Evolutionary conservation across 2,113 vertebrate genomes (phyloP).

Genomic region (Anarhynchus alexandrinus): DNA sequence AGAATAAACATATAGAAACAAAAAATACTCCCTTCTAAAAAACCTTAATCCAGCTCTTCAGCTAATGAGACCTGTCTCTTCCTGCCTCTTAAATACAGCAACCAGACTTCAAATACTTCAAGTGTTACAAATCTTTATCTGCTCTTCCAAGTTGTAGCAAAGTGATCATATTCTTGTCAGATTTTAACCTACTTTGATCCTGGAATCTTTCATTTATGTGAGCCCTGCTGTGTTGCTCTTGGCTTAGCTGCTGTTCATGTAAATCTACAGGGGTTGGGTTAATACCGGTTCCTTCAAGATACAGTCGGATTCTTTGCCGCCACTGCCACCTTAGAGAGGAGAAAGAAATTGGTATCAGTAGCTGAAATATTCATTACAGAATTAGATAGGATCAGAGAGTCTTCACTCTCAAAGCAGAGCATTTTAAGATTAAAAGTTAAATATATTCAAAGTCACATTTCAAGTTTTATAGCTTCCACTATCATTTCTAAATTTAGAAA

Average conservation of each 20-base stretch:
- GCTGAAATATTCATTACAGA: neutral
- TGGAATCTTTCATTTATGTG: constrained; percentile 79
- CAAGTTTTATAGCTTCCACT: neutral
- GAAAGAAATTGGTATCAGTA: neutral
- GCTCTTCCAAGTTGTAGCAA: neutral
- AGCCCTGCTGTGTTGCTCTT: constrained; percentile 90
- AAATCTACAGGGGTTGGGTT: constrained; percentile 91
- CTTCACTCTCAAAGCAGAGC: neutral
- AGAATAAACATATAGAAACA: neutral
- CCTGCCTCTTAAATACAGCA: neutral
- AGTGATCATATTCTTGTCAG: neutral
- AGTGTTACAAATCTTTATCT: neutral
- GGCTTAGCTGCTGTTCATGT: constrained; percentile 93
- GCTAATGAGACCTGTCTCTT: neutral
- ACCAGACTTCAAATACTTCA: neutral
- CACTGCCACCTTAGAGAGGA: constrained; percentile 85
- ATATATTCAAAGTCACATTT: neutral
- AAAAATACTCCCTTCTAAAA: neutral
- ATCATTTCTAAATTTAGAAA: neutral
- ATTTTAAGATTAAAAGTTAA: neutral
- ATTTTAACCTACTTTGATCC: constrained; percentile 74
- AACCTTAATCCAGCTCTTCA: neutral
- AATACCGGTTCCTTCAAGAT: constrained; percentile 93
- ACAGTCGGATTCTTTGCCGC: constrained; percentile 90
- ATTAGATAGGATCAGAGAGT: neutral